phyloP scores from a whole-genome alignment of 2,797 vertebrate species.

The Mus minutoides region DNA sequence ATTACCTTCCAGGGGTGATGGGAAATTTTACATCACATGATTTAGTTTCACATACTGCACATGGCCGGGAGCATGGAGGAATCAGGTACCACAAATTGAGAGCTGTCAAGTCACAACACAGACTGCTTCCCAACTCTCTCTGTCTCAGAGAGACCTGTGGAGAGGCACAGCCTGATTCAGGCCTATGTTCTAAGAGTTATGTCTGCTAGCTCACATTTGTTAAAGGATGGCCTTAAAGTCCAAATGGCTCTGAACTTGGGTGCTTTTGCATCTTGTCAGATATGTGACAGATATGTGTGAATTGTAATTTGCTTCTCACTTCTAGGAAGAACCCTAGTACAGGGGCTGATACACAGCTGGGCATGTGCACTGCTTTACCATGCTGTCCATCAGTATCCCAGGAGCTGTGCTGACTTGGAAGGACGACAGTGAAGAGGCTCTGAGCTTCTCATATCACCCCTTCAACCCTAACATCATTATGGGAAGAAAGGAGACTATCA shows the following conservation, averaged over 20 bases:
- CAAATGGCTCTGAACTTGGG: rapidly evolving
- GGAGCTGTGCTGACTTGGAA: neutral
- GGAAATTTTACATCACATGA: neutral
- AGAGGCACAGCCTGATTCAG: neutral
- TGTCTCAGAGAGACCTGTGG: neutral
- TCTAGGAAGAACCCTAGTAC: neutral
- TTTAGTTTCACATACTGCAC: neutral
- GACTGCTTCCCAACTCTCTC: neutral
- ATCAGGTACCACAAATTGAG: neutral
- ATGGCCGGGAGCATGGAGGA: neutral
- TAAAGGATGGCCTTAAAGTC: too few relatives aligned
- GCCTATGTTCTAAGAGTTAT: neutral
- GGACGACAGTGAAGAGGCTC: rapidly evolving
- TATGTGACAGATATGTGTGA: neutral
- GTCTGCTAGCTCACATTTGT: neutral
- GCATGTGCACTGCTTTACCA: neutral
- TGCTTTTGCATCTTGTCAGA: rapidly evolving
- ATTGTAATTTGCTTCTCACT: neutral
- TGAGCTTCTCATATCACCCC: rapidly evolving
- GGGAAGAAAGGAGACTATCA: neutral
- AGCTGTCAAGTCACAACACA: neutral
- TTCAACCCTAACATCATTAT: rapidly evolving
- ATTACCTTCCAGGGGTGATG: neutral
- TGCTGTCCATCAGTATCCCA: rapidly evolving
- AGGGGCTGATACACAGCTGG: neutral